Percentiles rank a stretch among this genome's conserved stretches.
Evolutionary conservation across 2,888 invertebrate species (phyloP).

Genomic region (Entomobrya proxima): DNA sequence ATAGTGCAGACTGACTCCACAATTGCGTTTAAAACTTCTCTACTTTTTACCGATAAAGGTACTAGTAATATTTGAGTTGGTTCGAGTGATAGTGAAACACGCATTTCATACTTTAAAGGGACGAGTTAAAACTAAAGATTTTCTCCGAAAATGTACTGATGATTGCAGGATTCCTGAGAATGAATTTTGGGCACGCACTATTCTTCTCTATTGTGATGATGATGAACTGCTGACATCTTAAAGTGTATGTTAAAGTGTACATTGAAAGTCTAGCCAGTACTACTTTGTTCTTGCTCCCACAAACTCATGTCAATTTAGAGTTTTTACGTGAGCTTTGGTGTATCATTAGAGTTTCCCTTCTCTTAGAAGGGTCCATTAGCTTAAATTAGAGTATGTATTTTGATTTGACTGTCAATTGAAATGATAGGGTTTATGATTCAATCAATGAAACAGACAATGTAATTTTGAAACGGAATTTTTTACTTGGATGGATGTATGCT

Average conservation of each 20-base stretch:
- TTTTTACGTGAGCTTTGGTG: conserved; percentile 61
- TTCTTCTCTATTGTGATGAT: neutral
- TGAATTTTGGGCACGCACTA: conserved; percentile 45
- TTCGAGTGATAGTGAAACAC: neutral
- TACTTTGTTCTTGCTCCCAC: neutral
- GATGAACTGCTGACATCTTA: conserved; percentile 52
- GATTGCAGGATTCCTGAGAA: conserved; percentile 36
- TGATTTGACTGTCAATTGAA: conserved; percentile 3
- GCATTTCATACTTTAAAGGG: neutral
- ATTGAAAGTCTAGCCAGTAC: neutral
- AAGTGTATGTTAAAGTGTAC: neutral
- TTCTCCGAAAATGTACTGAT: neutral
- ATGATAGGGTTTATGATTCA: conserved; percentile 57
- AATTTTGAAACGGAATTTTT: neutral
- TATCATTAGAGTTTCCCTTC: conserved; percentile 61
- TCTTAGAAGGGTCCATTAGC: conserved; percentile 38
- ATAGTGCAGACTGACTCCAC: conserved; percentile 53
- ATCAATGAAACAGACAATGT: conserved; percentile 44
- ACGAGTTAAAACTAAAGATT: neutral
- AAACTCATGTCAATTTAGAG: conserved; percentile 48
- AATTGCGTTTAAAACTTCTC: conserved; percentile 28
- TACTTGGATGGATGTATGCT: neutral
- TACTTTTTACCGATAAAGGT: neutral
- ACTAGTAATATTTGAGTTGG: neutral
- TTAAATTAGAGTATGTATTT: conserved; percentile 43